Evolutionary conservation across 2,797 vertebrate genomes (phyloP), one percentile per base, ranked within the genome.

Genomic region (Dallia pectoralis): DNA sequence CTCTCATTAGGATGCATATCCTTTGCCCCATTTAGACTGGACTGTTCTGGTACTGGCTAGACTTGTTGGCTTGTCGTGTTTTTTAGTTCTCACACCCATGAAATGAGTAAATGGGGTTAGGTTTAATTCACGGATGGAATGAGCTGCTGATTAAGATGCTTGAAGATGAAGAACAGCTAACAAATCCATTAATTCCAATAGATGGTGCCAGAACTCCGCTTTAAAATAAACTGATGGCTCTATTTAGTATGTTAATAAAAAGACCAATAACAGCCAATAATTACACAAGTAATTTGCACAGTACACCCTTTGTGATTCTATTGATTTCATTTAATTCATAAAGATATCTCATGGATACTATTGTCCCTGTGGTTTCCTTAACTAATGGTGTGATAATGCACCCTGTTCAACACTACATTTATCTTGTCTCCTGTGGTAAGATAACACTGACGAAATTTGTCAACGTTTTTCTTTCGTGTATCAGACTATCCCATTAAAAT

Each of bases 381-480:
- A 40, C 53, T 71, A 62, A 71, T 61, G 59, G 53, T 32, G 25
- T 59, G n/a, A 25, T 61, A 61, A 61, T 61, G 69, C 15, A 6
- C 11, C 9, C 4, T 36, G 27, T 53, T 32, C 30, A 30, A 36
- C 25, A 32, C 25, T 33, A 33, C 29, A 56, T 53, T 30, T 18
- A 33, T 53, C 47, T 32, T 44, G 3, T 6, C 40, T 44, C 9
- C 5, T 44, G 40, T 44, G 40, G 40, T 9, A 11, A 44, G 9
- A 44, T 6, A 11, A 44, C 40, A 44, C 40, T 2, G 9, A 44
- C 40, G 9, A 44, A 44, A 44, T 44, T 44, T 11, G 0, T 9
- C 40, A 44, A 44, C 12, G 40, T 44, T 44, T 44, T 44, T 1
- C 12, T 44, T 44, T 0, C 40, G 2, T 44, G 40, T 44, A 2